Percentiles rank a stretch among this genome's conserved stretches.
Evolutionary conservation across 2,797 vertebrate species (phyloP).

Genomic region (Poecilia gillii): DNA sequence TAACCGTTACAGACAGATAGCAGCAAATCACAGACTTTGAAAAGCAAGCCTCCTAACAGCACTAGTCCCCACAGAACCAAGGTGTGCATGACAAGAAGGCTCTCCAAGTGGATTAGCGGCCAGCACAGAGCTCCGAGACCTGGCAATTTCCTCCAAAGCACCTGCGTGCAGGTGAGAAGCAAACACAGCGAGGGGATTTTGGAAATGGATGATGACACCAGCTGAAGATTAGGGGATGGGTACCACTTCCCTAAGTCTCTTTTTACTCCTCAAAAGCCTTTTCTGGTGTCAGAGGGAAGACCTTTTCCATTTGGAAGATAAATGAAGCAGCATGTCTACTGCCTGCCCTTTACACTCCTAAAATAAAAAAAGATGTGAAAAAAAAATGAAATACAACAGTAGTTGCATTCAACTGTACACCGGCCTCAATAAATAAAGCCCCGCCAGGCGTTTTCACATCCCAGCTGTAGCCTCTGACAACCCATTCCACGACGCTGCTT

Average conservation of each 20-base stretch:
- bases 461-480: slow-evolving; percentile 57
- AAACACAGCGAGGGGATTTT: slow-evolving; percentile 37
- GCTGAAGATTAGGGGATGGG: slow-evolving; percentile 28
- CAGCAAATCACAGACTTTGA: slow-evolving; percentile 58
- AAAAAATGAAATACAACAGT: slow-evolving; percentile 41
- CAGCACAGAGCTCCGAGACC: slow-evolving; percentile 34
- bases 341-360: slow-evolving; percentile 39
- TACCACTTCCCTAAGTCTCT: slow-evolving; percentile 20
- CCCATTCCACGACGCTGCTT: slow-evolving; percentile 32
- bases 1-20: slow-evolving; percentile 62
- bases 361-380: slow-evolving; percentile 58
- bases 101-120: slow-evolving; percentile 62
- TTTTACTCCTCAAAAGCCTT: slow-evolving; percentile 18
- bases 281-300: slow-evolving; percentile 32
- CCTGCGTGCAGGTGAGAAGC: slow-evolving; percentile 43
- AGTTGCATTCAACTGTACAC: slow-evolving; percentile 33
- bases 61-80: slow-evolving; percentile 57
- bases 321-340: slow-evolving; percentile 56
- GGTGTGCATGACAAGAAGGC: slow-evolving; percentile 64
- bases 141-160: slow-evolving; percentile 52
- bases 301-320: slow-evolving; percentile 55
- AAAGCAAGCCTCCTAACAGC: slow-evolving; percentile 60
- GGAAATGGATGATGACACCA: slow-evolving; percentile 28
- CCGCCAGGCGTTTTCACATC: slow-evolving; percentile 51
- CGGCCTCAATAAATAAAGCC: slow-evolving; percentile 50